Evolutionary conservation across 1,140 invertebrate genomes (phyloP), one percentile per base, ranked within the genome.

Genomic region (Neodiprion pinetum): DNA sequence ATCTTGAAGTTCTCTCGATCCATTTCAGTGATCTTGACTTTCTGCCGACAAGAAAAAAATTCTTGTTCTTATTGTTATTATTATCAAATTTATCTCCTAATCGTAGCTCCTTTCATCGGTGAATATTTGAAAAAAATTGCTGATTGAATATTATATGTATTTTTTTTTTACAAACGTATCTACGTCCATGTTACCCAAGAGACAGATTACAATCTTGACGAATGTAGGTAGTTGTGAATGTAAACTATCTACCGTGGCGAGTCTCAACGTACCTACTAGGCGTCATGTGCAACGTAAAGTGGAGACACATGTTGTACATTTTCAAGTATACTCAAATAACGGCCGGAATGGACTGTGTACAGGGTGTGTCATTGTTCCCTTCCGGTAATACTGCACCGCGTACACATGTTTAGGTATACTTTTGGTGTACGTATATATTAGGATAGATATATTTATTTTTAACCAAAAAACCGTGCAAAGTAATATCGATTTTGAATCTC

Each of bases 21-120:
- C 88, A 98, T 98, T 87, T 96, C 94, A 28, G 92, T 93, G 77
- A 99, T 98, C 81, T 93, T 92, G 74, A 99, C 89, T 90, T 96
- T 96, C 91, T 95, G 92, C 83, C 91, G 93, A 87, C 92, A 91
- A 82, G 92, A 86, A 85, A 85, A 90, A 75, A 53, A 66, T 66
- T 17, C 74, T 23, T 73, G 48, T 68, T 50, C 66, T 71, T 40
- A 40, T 40, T 40, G 28, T 40, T 40, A 40, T 40, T 40, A 40
- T 3, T 3, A 40, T 40, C 2, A 40, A 40, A 40, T 40, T 40
- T 40, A 40, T 40, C 28, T 40, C 28, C 5, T 40, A 40, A 40
- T 40, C 5, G 2, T 40, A 40, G 28, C 28, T 40, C 28, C 2
- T 40, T 40, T 40, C 28, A 40, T 3, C 28, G 28, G 28, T 40